phyloP scores from a whole-genome alignment of 1,140 invertebrate species.

The Halictus rubicundus region DNA sequence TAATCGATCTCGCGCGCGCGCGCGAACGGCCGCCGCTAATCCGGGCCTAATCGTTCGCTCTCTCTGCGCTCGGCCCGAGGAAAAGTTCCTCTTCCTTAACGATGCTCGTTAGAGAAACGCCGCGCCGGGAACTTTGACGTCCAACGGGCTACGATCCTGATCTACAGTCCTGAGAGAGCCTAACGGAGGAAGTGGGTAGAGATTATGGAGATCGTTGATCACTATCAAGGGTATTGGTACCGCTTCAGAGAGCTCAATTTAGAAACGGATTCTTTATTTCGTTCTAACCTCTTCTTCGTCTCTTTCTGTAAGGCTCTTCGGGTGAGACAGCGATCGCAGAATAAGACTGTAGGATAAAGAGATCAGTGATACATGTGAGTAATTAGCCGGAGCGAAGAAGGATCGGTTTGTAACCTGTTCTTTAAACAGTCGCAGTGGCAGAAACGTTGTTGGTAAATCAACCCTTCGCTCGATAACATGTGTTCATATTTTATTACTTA shows the following conservation, averaged over 20 bases:
- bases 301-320: too few relatives aligned
- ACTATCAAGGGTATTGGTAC: neutral
- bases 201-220: neutral
- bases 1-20: slow-evolving; percentile 74
- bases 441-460: too few relatives aligned
- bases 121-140: neutral
- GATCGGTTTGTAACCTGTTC: too few relatives aligned
- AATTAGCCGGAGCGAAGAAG: too few relatives aligned
- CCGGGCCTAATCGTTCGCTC: slow-evolving; percentile 64
- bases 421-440: too few relatives aligned
- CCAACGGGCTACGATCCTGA: neutral
- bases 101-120: slow-evolving; percentile 12
- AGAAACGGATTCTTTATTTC: too few relatives aligned
- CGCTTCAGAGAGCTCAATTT: neutral
- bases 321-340: too few relatives aligned
- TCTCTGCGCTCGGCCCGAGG: slow-evolving; percentile 19
- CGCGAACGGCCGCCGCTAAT: slow-evolving; percentile 58
- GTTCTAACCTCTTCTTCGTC: too few relatives aligned
- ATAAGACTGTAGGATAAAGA: too few relatives aligned
- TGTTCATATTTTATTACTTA: too few relatives aligned
- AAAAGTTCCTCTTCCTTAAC: slow-evolving; percentile 40
- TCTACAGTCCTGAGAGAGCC: neutral
- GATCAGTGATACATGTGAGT: too few relatives aligned
- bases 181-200: neutral
- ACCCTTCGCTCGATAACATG: too few relatives aligned